phyloP scores from a whole-genome alignment of 2,113 vertebrate species.

The Podocnemis expansa region DNA sequence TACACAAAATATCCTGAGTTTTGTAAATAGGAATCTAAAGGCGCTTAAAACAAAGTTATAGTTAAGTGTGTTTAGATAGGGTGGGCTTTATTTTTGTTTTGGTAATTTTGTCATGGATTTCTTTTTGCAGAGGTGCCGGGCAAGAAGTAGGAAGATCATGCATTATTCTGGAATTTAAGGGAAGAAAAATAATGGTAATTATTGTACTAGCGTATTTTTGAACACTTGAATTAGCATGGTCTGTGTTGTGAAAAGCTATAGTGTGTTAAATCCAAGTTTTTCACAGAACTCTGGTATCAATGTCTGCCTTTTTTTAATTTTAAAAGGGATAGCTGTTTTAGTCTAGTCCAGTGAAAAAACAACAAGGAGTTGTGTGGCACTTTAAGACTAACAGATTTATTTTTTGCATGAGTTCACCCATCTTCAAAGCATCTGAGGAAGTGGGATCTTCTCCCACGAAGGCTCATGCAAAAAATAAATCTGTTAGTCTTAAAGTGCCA shows the following conservation, averaged over 20 bases:
- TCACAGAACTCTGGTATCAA: not conserved
- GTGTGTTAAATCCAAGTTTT: not conserved
- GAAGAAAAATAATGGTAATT: conserved; percentile 97
- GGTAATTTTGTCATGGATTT: not conserved
- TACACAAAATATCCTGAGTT: not conserved
- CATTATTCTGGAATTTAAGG: conserved; percentile 98
- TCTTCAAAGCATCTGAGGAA: no score
- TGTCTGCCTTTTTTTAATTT: not conserved
- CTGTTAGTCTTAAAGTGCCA: no score
- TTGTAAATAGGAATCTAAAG: fast-evolving
- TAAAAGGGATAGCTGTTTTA: no score
- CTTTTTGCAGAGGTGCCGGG: conserved; percentile 88
- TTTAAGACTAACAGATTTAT: no score
- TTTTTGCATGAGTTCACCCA: no score
- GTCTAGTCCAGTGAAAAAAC: no score
- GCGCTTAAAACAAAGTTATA: not conserved
- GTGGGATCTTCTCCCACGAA: no score
- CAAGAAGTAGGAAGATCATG: conserved; percentile 98
- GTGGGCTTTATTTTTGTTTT: not conserved
- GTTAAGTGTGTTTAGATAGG: fast-evolving
- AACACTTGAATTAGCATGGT: fast-evolving
- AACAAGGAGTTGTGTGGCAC: no score
- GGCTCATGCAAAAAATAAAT: no score
- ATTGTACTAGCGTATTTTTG: not conserved
- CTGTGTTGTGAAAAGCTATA: not conserved